Base-by-base conservation (phyloP, 2,888 invertebrate genomes). In the Willowsia nigromaculata region DNA sequence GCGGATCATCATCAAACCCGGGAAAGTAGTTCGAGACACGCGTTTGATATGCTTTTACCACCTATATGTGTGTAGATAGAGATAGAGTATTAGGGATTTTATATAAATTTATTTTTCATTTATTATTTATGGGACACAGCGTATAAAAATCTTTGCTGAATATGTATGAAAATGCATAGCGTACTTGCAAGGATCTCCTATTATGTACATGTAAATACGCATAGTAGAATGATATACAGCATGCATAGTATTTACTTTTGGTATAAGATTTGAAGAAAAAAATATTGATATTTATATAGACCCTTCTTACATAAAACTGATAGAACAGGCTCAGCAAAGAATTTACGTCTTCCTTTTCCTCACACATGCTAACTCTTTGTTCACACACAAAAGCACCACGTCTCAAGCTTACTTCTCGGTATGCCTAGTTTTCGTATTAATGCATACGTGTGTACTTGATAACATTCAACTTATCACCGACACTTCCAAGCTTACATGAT, bases 21-120 rank as follows among this genome's bases (percentile, higher is more conserved):
- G 43, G 68, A 68, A 83, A 83, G 83, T 83, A 83, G 83, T 50
- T 13, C 68, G 43, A 59, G 47, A 50, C 83, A 83, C 83, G 68
- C 47, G 83, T 68, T 47, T 30, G 5, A 9, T 50, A 81, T 81
- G 80, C 25, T 53, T 22, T 53, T 74, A 47, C 27, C 76, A 18
- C 9, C 13, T 78, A 50, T 40, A 22, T 68, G 68, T n/a, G 15
- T 15, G 18, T 4, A 18, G 33, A 62, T 62, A 62, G n/a, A n/a
- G n/a, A n/a, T n/a, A n/a, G n/a, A n/a, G n/a, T n/a, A n/a, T n/a
- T n/a, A n/a, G n/a, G n/a, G n/a, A n/a, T n/a, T n/a, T n/a, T n/a
- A n/a, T n/a, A n/a, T n/a, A n/a, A n/a, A n/a, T n/a, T n/a, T n/a
- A n/a, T n/a, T n/a, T n/a, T n/a, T n/a, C 30, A 53, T 18, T 53